Evolutionary conservation across 2,888 invertebrate genomes (phyloP).

Genomic region (Papilio gigon): DNA sequence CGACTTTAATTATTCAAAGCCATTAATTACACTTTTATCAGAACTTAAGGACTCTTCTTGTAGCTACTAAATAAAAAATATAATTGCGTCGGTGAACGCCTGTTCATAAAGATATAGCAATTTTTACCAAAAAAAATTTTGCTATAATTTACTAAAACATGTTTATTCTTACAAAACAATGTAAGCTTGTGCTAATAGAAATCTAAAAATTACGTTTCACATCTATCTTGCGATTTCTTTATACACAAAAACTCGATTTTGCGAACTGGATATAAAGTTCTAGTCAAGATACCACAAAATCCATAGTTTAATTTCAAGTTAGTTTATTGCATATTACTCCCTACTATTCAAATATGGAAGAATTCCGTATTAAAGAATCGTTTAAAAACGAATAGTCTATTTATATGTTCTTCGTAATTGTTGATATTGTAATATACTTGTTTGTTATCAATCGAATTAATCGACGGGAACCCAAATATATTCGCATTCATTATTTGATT

Average conservation of each 20-base stretch:
- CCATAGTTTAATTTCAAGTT: too few species aligned
- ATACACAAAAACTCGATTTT: neutral
- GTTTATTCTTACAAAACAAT: too few species aligned
- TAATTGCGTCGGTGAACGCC: neutral
- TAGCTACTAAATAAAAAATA: neutral
- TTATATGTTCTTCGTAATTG: neutral
- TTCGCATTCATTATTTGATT: constrained; percentile 1
- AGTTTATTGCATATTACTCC: too few species aligned
- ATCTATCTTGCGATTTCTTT: neutral
- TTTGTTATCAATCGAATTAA: constrained; percentile 6
- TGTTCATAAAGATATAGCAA: neutral
- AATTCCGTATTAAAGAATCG: neutral
- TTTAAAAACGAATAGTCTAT: neutral
- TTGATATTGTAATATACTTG: constrained; percentile 3
- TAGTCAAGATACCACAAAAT: too few species aligned
- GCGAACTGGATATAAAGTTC: too few species aligned
- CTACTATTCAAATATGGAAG: neutral
- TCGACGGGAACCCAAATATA: neutral
- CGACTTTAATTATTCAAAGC: constrained; percentile 28
- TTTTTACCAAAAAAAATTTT: neutral
- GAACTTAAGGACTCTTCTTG: neutral
- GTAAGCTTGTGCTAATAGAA: too few species aligned
- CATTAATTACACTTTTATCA: neutral
- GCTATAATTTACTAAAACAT: neutral
- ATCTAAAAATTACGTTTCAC: neutral